Conservation (phyloP, 1,140 invertebrate species). For the Drosophila aff. region DNA sequence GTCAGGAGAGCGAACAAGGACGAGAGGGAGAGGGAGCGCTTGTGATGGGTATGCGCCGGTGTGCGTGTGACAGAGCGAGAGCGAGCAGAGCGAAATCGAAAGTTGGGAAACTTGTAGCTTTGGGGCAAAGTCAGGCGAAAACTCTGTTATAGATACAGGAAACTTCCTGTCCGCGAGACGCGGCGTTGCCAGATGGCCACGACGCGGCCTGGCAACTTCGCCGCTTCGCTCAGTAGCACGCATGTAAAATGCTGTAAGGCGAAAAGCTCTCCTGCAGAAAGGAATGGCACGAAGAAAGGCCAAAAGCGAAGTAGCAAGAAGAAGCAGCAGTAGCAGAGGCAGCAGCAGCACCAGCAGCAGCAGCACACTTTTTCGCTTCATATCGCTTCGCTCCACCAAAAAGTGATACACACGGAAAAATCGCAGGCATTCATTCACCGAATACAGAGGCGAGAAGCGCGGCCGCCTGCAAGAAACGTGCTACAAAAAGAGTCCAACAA, state of each 20-base stretch:
- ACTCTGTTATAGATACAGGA: constrained; percentile 77
- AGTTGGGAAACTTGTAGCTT: constrained; percentile 64
- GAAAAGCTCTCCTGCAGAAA: constrained; percentile 61
- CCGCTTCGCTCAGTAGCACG: constrained; percentile 25
- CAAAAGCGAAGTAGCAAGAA: constrained; percentile 22
- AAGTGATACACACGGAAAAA: constrained; percentile 84
- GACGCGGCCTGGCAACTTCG: constrained; percentile 12
- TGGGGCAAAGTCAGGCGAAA: constrained; percentile 29
- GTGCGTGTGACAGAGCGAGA: constrained; percentile 12
- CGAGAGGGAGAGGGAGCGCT: background rate
- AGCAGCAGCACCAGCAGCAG: constrained; percentile 27
- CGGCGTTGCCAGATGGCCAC: constrained; percentile 61
- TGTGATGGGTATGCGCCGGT: constrained; percentile 15
- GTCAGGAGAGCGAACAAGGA: background rate
- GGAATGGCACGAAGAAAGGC: constrained; percentile 25
- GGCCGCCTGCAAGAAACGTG: constrained; percentile 45
- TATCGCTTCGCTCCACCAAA: constrained; percentile 39
- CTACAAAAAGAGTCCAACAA: constrained; percentile 4
- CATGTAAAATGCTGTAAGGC: constrained; percentile 59
- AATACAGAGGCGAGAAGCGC: constrained; percentile 68
- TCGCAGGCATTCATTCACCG: constrained; percentile 76
- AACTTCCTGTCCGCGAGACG: constrained; percentile 35
- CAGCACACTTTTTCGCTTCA: constrained; percentile 56
- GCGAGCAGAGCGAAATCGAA: constrained; percentile 36
- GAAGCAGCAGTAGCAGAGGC: constrained; percentile 22